Base-by-base conservation (phyloP, 2,888 invertebrate genomes). In the Chloroclystis v-ata region DNA sequence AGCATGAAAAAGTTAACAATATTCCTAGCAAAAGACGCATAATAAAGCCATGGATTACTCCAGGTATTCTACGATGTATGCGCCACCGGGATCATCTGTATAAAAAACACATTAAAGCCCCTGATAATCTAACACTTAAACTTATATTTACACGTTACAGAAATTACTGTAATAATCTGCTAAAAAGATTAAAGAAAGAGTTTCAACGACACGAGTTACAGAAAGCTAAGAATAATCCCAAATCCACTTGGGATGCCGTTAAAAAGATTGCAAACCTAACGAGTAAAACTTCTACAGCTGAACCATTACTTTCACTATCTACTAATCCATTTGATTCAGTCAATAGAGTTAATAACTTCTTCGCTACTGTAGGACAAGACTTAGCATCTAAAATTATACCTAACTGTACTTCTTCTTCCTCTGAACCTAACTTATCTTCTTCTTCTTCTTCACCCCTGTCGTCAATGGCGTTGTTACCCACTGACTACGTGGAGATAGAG, bases 401-500 rank as follows among this genome's bases (percentile, higher is more conserved):
- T 6, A 9, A 1, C 3, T n/a, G n/a, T n/a, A n/a, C n/a, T n/a
- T n/a, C n/a, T n/a, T n/a, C n/a, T n/a, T n/a, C n/a, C n/a, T n/a
- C n/a, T n/a, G n/a, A n/a, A n/a, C n/a, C n/a, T n/a, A n/a, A n/a
- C n/a, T n/a, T n/a, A n/a, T 26, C 26, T 26, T 26, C 26, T 9
- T 8, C 8, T 6, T 26, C 26, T 26, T 6, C 8, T 6, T 6
- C 8, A 2, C 9, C 26, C 1, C 4, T 6, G 5, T 8, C 7
- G 7, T 42, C 51, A 3, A 44, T 42, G 37, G 44, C 11, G 4
- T 10, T 50, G 8, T 13, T 40, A 8, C n/a, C 7, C 0, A 28
- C 33, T 4, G 51, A 52, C 10, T 6, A 16, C 5, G 16, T 8
- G 1, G 52, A 52, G 11, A 40, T 48, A 7, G 33, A 41, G 1